Percentiles rank a stretch among this genome's conserved stretches.
Evolutionary conservation across 2,797 vertebrate genomes (phyloP).

Genomic region (Pogoniulus pusillus): DNA sequence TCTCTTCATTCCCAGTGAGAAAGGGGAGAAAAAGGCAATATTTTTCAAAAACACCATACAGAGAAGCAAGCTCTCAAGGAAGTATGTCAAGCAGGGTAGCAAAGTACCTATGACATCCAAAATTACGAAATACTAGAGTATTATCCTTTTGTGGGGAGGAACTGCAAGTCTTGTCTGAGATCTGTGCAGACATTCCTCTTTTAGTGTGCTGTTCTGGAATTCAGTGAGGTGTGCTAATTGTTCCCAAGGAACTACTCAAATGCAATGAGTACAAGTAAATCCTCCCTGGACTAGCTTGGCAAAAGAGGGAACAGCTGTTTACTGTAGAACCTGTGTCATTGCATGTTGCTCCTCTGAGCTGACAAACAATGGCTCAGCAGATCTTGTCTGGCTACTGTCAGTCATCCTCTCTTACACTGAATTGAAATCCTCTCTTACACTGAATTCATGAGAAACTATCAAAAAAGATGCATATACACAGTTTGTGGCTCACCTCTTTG

Average conservation of each 20-base stretch:
- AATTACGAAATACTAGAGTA: background rate
- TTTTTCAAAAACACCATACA: background rate
- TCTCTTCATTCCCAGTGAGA: background rate
- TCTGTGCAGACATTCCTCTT: background rate
- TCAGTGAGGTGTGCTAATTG: background rate
- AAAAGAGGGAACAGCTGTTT: background rate
- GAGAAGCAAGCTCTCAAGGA: background rate
- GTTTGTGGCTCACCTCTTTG: slow-evolving; percentile 75
- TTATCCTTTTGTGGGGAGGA: fast-evolving
- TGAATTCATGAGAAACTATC: background rate
- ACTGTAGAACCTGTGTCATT: background rate
- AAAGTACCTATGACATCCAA: background rate
- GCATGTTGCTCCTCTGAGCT: background rate
- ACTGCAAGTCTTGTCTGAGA: background rate
- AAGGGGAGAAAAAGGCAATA: background rate
- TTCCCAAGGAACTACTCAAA: background rate
- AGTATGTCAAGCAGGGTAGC: background rate
- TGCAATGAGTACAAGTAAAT: background rate
- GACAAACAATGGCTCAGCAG: background rate
- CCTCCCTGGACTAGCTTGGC: background rate
- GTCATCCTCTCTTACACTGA: background rate
- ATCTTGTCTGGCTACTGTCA: background rate
- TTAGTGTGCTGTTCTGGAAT: background rate
- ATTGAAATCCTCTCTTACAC: background rate
- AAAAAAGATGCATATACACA: background rate